A percentile compares a stretch with the other conserved stretches of the same genome.
Conservation (phyloP, 2,888 invertebrate genomes). For the Diloba caeruleocephala region DNA sequence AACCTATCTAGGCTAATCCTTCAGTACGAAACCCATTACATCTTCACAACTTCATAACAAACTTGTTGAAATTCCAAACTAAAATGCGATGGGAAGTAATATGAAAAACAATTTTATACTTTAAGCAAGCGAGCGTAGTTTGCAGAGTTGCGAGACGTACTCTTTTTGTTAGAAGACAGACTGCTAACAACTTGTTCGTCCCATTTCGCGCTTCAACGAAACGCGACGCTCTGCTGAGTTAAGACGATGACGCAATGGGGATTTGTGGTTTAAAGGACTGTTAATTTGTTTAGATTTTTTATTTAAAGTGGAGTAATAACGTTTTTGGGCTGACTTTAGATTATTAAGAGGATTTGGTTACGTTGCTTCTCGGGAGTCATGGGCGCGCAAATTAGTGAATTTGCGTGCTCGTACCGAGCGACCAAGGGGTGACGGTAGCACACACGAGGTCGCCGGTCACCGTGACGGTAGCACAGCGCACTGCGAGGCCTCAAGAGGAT, state of each 20-base stretch:
- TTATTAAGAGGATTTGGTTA: too few relatives aligned
- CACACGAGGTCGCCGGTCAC: too few relatives aligned
- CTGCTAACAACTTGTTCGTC: conserved; percentile 74
- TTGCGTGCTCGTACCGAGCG: too few relatives aligned
- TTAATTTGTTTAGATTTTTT: too few relatives aligned
- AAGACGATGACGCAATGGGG: conserved; percentile 17
- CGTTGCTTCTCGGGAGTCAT: too few relatives aligned
- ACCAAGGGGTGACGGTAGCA: too few relatives aligned
- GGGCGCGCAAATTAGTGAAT: too few relatives aligned
- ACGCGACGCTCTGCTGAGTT: conserved; percentile 33
- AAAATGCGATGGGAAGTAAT: conserved; percentile 42
- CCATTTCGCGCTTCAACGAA: conserved; percentile 69
- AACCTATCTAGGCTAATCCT: conserved; percentile 26
- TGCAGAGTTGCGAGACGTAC: conserved; percentile 28
- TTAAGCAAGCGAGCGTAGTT: conserved; percentile 35
- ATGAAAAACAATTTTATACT: conserved; percentile 53
- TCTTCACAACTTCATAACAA: conserved; percentile 38
- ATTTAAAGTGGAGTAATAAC: too few relatives aligned
- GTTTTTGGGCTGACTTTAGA: too few relatives aligned
- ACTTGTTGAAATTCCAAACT: conserved; percentile 27
- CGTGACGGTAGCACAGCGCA: too few relatives aligned
- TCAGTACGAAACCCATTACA: conserved; percentile 32
- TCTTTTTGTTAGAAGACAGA: conserved; percentile 67
- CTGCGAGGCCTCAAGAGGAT: too few relatives aligned
- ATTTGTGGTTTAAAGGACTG: background rate